Conservation (phyloP, 2,888 invertebrate genomes). For the Melanostoma mellinum region DNA sequence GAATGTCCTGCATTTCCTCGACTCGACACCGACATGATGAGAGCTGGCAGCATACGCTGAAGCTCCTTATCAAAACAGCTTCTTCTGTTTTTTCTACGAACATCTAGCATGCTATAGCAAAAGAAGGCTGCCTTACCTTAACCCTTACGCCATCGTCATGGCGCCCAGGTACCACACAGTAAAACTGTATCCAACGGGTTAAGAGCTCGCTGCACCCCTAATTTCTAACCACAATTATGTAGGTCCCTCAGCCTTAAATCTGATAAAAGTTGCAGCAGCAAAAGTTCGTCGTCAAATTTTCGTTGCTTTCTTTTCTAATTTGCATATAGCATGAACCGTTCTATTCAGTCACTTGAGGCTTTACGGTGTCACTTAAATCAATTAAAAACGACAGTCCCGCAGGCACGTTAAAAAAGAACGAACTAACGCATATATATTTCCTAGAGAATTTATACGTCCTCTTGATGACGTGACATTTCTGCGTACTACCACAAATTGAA, state of each 20-base stretch:
- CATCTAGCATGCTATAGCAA: no score
- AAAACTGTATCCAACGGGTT: no score
- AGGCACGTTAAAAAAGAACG: conserved; percentile 27
- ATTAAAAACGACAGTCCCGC: conserved; percentile 47
- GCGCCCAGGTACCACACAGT: no score
- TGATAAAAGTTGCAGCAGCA: neutral
- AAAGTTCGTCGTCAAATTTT: neutral
- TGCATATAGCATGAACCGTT: conserved; percentile 46
- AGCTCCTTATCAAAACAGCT: no score
- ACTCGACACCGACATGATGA: no score
- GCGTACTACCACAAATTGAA: conserved; percentile 53
- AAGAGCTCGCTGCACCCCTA: no score
- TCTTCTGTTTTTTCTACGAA: no score
- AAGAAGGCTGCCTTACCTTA: no score
- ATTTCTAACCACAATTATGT: neutral
- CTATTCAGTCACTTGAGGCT: conserved; percentile 40
- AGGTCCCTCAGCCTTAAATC: neutral
- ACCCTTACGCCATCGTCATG: no score
- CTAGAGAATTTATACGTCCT: conserved; percentile 36
- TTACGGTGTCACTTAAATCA: conserved; percentile 63
- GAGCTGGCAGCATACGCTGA: no score
- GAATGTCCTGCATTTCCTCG: no score
- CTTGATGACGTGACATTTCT: conserved; percentile 27
- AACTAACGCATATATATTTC: conserved; percentile 19
- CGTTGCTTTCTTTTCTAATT: neutral